Conservation (phyloP, 2,797 vertebrate species). For the Parotocinclus haroldoi region DNA sequence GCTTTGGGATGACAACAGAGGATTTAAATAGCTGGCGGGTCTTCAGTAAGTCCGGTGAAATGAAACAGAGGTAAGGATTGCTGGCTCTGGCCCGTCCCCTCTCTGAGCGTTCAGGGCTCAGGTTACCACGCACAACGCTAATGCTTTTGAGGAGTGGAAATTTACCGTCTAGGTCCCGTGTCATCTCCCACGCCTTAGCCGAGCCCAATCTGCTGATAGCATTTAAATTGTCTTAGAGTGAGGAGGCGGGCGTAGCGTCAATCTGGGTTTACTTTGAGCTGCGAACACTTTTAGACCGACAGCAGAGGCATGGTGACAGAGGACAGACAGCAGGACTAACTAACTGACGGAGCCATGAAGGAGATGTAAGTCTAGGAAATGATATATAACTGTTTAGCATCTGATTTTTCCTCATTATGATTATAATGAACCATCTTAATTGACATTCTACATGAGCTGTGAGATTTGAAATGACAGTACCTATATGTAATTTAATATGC, state of each 20-base stretch:
- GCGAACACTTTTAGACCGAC: conserved; percentile 33
- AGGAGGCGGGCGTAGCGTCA: conserved; percentile 41
- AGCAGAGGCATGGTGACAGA: conserved; percentile 51
- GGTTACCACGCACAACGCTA: conserved; percentile 38
- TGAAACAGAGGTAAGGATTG: conserved; percentile 36
- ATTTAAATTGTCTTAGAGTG: conserved; percentile 59
- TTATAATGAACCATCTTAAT: no score
- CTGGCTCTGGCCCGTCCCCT: conserved; percentile 7
- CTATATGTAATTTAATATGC: no score
- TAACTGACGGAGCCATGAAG: conserved; percentile 46
- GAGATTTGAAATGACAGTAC: no score
- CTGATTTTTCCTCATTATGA: no score
- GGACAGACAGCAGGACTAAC: conserved; percentile 36
- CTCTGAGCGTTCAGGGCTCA: conserved; percentile 37
- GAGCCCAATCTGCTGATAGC: conserved; percentile 55
- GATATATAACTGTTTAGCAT: no score
- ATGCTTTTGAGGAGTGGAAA: conserved; percentile 54
- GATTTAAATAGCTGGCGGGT: conserved; percentile 31
- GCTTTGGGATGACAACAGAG: conserved; percentile 39
- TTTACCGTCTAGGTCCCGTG: conserved; percentile 48
- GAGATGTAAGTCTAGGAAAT: conserved; percentile 52
- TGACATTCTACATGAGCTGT: no score
- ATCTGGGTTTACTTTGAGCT: conserved; percentile 46
- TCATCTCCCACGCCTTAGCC: conserved; percentile 40
- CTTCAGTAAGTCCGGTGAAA: conserved; percentile 31